phyloP scores from a whole-genome alignment of 2,888 invertebrate species.

The Unio pictorum region DNA sequence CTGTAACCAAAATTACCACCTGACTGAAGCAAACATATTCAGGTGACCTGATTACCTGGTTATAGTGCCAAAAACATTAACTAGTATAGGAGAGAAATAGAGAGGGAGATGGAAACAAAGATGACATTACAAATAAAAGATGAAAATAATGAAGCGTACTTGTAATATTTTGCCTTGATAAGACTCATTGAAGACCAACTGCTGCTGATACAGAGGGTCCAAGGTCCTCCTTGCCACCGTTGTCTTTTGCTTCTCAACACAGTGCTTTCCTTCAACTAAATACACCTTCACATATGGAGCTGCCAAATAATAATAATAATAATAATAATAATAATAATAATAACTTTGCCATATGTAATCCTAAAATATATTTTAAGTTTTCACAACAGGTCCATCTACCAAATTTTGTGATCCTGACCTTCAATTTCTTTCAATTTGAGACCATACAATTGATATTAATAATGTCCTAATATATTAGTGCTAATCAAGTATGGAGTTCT shows the following conservation, averaged over 20 bases:
- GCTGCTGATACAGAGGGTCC: constrained; percentile 97
- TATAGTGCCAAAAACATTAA: background rate
- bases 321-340: no score
- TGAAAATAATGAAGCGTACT: constrained; percentile 75
- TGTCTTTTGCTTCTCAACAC: constrained; percentile 98
- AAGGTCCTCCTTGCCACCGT: constrained; percentile 92
- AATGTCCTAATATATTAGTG: no score
- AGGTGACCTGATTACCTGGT: no score
- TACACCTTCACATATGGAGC: constrained; percentile 99
- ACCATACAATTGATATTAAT: no score
- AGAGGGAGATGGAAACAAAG: background rate
- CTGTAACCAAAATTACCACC: no score
- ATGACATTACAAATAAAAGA: constrained; percentile 1
- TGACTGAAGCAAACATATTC: background rate
- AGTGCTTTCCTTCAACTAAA: constrained; percentile 96
- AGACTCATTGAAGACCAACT: constrained; percentile 93
- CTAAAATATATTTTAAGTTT: no score
- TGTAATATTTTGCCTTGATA: constrained; percentile 95
- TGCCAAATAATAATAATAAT: constrained; percentile 57
- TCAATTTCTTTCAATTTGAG: no score
- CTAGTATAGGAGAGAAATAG: background rate
- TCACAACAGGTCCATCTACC: no score
- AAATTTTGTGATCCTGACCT: no score
- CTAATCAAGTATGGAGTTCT: no score
- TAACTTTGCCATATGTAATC: no score